Conservation (phyloP, 2,113 vertebrate genomes). For the Balaeniceps rex region DNA sequence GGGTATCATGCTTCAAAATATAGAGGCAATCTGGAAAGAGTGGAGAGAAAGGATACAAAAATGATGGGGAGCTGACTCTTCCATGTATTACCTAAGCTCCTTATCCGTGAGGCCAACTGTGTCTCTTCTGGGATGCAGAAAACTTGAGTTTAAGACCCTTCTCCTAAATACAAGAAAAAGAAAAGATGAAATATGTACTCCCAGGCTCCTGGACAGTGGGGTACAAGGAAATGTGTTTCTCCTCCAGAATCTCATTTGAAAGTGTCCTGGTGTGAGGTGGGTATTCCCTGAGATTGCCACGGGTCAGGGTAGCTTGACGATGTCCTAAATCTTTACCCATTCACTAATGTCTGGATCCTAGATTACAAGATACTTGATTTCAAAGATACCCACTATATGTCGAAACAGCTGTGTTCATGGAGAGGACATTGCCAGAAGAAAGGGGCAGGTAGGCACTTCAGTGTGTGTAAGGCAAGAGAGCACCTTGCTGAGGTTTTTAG, state of each 20-base stretch:
- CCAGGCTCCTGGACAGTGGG: neutral
- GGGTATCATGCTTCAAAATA: neutral
- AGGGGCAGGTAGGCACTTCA: neutral
- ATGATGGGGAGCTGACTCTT: neutral
- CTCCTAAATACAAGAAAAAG: neutral
- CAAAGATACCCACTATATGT: neutral
- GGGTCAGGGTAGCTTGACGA: neutral
- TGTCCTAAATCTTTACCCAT: neutral
- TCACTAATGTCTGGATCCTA: neutral
- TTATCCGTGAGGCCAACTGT: no score
- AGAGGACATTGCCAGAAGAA: neutral
- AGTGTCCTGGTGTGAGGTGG: neutral
- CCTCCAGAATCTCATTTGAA: neutral
- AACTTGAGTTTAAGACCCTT: neutral
- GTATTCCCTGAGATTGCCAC: neutral
- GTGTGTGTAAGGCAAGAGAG: neutral
- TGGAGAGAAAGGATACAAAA: neutral
- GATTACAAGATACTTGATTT: neutral
- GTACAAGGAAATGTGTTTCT: neutral
- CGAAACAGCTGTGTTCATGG: neutral
- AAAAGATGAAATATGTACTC: fast-evolving
- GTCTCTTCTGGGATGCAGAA: neutral
- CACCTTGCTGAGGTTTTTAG: neutral
- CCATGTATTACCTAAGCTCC: neutral
- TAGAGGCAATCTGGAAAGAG: neutral